phyloP scores from a whole-genome alignment of 2,797 vertebrate species.

The Sitta carolinensis region DNA sequence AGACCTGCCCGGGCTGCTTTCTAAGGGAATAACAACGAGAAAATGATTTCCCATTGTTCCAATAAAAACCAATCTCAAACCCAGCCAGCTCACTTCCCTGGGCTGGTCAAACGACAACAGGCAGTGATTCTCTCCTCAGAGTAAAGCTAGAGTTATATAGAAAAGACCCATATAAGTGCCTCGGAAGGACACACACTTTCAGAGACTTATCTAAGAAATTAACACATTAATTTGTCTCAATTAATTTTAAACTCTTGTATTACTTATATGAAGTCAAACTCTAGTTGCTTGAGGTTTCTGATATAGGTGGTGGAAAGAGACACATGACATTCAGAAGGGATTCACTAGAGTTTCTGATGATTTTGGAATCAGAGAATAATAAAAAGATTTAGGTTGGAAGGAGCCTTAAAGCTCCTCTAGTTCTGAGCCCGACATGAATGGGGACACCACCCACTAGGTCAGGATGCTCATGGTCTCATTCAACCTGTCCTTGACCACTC shows the following conservation, averaged over 20 bases:
- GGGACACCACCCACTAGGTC: background rate
- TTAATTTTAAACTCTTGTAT: background rate
- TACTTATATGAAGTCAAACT: background rate
- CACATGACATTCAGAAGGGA: fast-evolving
- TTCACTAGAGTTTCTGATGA: background rate
- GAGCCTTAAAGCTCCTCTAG: background rate
- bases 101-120: no score
- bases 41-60: no score
- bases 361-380: background rate
- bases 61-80: no score
- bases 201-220: background rate
- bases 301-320: no score
- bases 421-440: fast-evolving
- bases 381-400: background rate
- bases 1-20: no score
- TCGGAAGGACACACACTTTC: background rate
- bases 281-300: background rate
- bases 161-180: background rate
- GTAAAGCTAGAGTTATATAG: background rate
- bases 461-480: background rate
- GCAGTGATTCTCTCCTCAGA: background rate
- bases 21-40: no score
- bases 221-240: background rate
- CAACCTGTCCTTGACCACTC: background rate
- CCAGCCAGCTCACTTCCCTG: no score